Percentiles rank a stretch among this genome's conserved stretches.
phyloP scores from a whole-genome alignment of 2,797 vertebrate species.

The Podargus strigoides region DNA sequence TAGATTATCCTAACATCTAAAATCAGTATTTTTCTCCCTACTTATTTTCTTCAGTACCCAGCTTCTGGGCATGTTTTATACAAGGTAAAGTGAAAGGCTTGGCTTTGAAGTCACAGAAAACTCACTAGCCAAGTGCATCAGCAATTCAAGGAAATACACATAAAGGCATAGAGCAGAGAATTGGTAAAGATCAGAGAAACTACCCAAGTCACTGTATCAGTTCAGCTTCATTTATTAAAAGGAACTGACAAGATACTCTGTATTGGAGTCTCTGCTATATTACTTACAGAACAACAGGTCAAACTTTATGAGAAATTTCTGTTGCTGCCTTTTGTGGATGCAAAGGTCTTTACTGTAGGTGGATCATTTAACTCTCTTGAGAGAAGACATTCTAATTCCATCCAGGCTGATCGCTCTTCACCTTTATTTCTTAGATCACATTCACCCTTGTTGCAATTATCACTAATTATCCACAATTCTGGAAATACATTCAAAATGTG shows the following conservation, averaged over 20 bases:
- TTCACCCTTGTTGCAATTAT: not conserved
- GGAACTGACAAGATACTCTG: constrained; percentile 35
- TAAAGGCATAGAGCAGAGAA: constrained; percentile 46
- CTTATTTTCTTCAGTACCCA: constrained; percentile 17
- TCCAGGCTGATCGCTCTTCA: not conserved
- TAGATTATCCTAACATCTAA: constrained; percentile 29
- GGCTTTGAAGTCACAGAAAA: constrained; percentile 66
- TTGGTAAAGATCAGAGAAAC: constrained; percentile 60
- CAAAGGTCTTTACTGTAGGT: not conserved
- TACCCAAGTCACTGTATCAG: constrained; percentile 32
- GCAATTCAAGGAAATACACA: constrained; percentile 39
- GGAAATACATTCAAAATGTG: constrained; percentile 7
- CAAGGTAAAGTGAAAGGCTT: constrained; percentile 47
- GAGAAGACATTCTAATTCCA: not conserved
- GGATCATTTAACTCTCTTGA: not conserved
- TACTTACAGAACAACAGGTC: constrained; percentile 32
- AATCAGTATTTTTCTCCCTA: constrained; percentile 37
- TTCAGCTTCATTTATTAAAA: constrained; percentile 64
- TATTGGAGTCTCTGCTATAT: constrained; percentile 26
- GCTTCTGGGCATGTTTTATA: constrained; percentile 46
- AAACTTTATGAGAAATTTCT: constrained; percentile 56
- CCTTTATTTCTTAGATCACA: not conserved
- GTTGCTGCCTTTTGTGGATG: not conserved
- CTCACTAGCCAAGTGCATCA: constrained; percentile 34
- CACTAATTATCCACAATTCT: not conserved